A percentile compares a stretch with the other conserved stretches of the same genome.
Conservation (phyloP, 2,797 vertebrate genomes). For the Esox masquinongy region DNA sequence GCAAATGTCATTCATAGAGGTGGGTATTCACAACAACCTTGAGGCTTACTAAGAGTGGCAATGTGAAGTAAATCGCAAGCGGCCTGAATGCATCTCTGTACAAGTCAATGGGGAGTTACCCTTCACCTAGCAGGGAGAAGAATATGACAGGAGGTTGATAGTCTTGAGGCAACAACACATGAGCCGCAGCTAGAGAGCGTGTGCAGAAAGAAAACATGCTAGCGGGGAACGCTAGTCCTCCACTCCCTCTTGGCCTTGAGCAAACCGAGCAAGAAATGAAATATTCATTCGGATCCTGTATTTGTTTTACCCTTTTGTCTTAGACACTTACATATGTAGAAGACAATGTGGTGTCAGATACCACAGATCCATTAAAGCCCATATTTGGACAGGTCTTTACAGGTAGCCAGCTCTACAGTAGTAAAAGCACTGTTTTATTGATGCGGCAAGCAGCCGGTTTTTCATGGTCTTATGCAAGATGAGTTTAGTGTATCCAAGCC, state of each 20-base stretch:
- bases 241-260: background rate
- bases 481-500: slow-evolving; percentile 11
- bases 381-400: slow-evolving; percentile 1
- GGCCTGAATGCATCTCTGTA: background rate
- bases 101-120: background rate
- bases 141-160: background rate
- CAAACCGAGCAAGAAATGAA: background rate
- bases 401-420: background rate
- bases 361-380: slow-evolving; percentile 17
- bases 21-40: slow-evolving; percentile 3
- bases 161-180: background rate
- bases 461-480: background rate
- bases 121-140: background rate
- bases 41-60: background rate
- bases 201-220: background rate
- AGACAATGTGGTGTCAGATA: background rate
- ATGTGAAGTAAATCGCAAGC: background rate
- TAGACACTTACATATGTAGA: background rate
- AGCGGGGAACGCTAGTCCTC: background rate
- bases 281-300: background rate
- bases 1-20: background rate
- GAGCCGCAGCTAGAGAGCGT: background rate
- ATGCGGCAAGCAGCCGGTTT: slow-evolving; percentile 21
- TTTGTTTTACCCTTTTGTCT: background rate
- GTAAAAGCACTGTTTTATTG: slow-evolving; percentile 41